Evolutionary conservation across 2,797 vertebrate species (phyloP).

Genomic region (Micromesistius poutassou): DNA sequence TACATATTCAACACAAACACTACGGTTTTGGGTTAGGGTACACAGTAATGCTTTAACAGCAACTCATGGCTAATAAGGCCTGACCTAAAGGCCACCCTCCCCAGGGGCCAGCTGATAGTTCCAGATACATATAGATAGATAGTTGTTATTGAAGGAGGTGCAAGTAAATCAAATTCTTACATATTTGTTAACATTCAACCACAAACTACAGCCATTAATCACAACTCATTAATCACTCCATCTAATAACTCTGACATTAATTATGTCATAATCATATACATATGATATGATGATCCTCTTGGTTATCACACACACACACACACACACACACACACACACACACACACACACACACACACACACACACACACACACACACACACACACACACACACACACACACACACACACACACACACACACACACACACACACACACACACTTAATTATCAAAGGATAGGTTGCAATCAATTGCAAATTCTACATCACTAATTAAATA

Average conservation of each 20-base stretch:
- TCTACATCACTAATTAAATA: not conserved
- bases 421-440: too few species aligned
- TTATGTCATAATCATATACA: slow-evolving; percentile 14
- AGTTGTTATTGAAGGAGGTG: slow-evolving; percentile 9
- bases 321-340: slow-evolving; percentile 36
- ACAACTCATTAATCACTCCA: too few species aligned
- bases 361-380: slow-evolving; percentile 10
- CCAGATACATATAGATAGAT: slow-evolving; percentile 16
- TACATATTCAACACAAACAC: slow-evolving; percentile 32
- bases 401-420: slow-evolving; percentile 28
- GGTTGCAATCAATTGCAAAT: not conserved
- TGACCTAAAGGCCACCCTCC: slow-evolving; percentile 54
- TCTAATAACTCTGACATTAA: not conserved
- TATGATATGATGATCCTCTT: too few species aligned
- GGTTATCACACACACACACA: slow-evolving; percentile 21
- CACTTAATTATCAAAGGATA: not conserved
- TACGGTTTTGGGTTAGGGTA: slow-evolving; percentile 32
- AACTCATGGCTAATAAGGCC: slow-evolving; percentile 55
- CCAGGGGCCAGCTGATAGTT: slow-evolving; percentile 50
- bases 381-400: slow-evolving; percentile 16
- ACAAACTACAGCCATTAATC: slow-evolving; percentile 15
- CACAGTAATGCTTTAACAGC: slow-evolving; percentile 22
- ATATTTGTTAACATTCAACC: slow-evolving; percentile 2
- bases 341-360: not conserved
- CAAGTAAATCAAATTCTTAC: not conserved